phyloP scores from a whole-genome alignment of 2,113 vertebrate genomes.

The Cinclus cinclus region DNA sequence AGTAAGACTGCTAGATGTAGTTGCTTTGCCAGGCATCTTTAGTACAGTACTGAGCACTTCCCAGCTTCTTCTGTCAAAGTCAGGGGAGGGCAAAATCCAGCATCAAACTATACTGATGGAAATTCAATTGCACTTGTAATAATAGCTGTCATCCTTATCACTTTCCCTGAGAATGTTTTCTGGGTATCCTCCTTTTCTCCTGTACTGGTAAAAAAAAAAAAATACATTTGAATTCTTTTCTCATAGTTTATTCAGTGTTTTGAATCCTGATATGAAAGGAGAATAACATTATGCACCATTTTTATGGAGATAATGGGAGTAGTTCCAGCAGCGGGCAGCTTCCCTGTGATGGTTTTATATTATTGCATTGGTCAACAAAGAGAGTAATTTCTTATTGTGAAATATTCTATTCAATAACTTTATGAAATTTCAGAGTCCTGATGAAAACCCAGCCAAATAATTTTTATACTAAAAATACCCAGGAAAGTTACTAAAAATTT shows the following conservation, averaged over 20 bases:
- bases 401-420: neutral
- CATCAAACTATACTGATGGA: neutral
- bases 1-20: neutral
- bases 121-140: conserved; percentile 2
- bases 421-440: neutral
- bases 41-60: neutral
- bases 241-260: neutral
- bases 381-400: neutral
- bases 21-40: neutral
- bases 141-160: neutral
- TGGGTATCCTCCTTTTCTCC: neutral
- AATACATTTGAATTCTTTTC: neutral
- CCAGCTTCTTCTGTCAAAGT: neutral
- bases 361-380: neutral
- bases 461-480: neutral
- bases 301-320: neutral
- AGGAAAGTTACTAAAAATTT: neutral
- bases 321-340: neutral
- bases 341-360: neutral
- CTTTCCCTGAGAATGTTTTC: neutral
- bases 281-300: neutral
- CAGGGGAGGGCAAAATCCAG: neutral
- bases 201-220: neutral
- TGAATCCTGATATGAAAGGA: neutral
- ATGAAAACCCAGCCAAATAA: neutral